Conservation (phyloP, 1,140 invertebrate genomes). For the Sogatella furcifera region DNA sequence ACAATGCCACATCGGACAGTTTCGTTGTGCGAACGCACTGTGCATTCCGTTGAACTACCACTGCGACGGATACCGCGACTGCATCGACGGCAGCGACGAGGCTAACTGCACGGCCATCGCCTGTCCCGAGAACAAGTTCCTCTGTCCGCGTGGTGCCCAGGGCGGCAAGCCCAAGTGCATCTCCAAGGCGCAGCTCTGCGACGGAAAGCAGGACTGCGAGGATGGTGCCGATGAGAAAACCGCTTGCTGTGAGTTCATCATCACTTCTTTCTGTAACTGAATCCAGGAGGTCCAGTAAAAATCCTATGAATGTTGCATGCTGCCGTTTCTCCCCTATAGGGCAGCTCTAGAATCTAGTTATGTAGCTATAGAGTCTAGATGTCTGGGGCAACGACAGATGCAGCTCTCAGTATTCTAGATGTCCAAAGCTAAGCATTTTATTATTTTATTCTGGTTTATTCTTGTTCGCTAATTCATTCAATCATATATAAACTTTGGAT, state of each 20-base stretch:
- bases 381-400: too few relatives aligned
- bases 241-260: slow-evolving; percentile 77
- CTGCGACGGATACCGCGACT: slow-evolving; percentile 75
- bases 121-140: slow-evolving; percentile 85
- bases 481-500: too few relatives aligned
- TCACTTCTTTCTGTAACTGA: too few relatives aligned
- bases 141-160: slow-evolving; percentile 65
- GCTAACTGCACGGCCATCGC: slow-evolving; percentile 77
- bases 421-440: too few relatives aligned
- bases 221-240: slow-evolving; percentile 83
- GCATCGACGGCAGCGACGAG: slow-evolving; percentile 80
- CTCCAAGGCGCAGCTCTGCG: slow-evolving; percentile 74
- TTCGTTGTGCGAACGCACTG: slow-evolving; percentile 83
- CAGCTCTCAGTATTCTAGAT: too few relatives aligned
- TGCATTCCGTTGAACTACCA: slow-evolving; percentile 80
- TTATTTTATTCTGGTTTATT: too few relatives aligned
- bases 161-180: slow-evolving; percentile 76
- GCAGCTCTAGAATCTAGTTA: too few relatives aligned
- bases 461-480: too few relatives aligned
- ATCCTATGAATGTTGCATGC: too few relatives aligned
- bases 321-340: too few relatives aligned
- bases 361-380: too few relatives aligned
- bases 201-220: slow-evolving; percentile 78
- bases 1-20: slow-evolving; percentile 80
- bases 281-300: too few relatives aligned